phyloP scores from a whole-genome alignment of 2,113 vertebrate species.

The Ellobius talpinus region DNA sequence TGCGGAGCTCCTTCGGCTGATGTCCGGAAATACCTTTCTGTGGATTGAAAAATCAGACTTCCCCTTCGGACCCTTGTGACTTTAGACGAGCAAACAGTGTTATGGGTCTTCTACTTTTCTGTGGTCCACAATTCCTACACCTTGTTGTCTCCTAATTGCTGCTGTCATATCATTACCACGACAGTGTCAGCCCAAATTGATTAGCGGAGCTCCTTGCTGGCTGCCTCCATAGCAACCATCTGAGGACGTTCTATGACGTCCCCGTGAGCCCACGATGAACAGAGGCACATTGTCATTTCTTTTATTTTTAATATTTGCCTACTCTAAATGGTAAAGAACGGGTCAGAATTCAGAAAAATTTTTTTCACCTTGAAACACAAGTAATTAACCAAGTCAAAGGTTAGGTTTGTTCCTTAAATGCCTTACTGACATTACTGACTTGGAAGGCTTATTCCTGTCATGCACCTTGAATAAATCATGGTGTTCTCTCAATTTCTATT shows the following conservation, averaged over 20 bases:
- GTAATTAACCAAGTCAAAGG: constrained; percentile 50
- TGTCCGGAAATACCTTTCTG: background rate
- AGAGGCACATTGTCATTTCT: constrained; percentile 54
- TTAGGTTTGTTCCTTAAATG: constrained; percentile 45
- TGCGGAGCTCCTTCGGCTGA: background rate
- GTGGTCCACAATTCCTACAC: background rate
- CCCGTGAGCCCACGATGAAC: constrained; percentile 44
- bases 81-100: background rate
- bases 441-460: constrained; percentile 34
- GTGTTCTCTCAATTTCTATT: constrained; percentile 19
- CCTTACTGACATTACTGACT: background rate
- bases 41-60: background rate
- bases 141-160: constrained; percentile 8
- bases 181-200: background rate
- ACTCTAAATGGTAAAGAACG: background rate
- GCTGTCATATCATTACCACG: background rate
- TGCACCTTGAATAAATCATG: constrained; percentile 29
- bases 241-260: constrained; percentile 56
- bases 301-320: constrained; percentile 60
- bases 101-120: background rate
- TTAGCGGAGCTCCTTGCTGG: background rate
- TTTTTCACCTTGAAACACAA: constrained; percentile 57
- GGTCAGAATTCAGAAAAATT: constrained; percentile 52
- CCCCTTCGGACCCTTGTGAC: background rate
- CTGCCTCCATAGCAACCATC: constrained; percentile 67